phyloP scores from a whole-genome alignment of 2,113 vertebrate genomes.

The Malurus cyaneus region DNA sequence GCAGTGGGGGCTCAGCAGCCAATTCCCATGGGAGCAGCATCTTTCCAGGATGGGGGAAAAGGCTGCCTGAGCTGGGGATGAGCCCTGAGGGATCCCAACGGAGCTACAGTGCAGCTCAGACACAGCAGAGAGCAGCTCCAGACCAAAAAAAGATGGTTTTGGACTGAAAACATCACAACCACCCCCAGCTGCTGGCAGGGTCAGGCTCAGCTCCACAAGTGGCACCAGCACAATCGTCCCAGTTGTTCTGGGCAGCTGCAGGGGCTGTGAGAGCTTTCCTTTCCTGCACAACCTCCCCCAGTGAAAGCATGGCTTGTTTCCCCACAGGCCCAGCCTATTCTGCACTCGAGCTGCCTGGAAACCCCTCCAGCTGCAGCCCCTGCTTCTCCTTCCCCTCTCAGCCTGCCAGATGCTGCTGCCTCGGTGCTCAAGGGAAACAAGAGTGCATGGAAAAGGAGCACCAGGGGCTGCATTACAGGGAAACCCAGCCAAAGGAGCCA shows the following conservation, averaged over 20 bases:
- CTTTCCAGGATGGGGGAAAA: neutral
- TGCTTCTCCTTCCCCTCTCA: neutral
- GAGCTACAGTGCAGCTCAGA: too few species aligned
- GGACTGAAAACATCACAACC: neutral
- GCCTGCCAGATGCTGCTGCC: neutral
- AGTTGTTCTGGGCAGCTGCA: neutral
- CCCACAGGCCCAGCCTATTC: neutral
- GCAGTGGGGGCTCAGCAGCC: neutral
- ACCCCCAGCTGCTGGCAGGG: neutral
- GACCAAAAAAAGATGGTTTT: neutral
- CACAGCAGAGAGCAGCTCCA: fast-evolving
- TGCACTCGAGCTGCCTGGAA: neutral
- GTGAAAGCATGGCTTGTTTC: slow-evolving; percentile 6
- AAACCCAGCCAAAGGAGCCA: neutral
- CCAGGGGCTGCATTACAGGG: fast-evolving
- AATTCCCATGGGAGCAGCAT: neutral
- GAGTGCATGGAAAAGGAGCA: neutral
- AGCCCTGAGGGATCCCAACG: fast-evolving
- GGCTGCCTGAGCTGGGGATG: neutral
- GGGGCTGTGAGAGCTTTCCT: neutral
- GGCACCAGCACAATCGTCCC: neutral
- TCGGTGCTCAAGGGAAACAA: neutral
- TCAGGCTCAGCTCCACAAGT: neutral
- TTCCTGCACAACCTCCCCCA: neutral
- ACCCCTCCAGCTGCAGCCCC: neutral